phyloP scores from a whole-genome alignment of 37 sponge, comb jelly and placozoan species.

The Eunapius fragilis region DNA sequence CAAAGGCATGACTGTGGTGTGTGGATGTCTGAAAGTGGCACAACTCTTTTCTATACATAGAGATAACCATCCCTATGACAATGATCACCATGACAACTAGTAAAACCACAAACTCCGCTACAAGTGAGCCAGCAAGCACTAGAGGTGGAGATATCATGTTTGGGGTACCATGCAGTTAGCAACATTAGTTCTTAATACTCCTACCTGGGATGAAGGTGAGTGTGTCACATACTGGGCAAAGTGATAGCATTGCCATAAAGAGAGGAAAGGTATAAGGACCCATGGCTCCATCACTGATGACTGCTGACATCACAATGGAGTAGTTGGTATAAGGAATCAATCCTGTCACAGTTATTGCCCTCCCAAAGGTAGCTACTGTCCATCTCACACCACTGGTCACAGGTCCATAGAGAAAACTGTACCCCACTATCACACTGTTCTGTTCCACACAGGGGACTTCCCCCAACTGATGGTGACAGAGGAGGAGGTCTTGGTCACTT shows the following conservation, averaged over 20 bases:
- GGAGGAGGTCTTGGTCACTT: neutral
- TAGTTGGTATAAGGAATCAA: neutral
- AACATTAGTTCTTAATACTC: too few species aligned
- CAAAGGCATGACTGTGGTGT: too few species aligned
- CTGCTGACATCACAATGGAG: conserved; percentile 13
- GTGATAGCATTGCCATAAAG: neutral
- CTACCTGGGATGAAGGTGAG: too few species aligned
- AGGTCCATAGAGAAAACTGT: conserved; percentile 23
- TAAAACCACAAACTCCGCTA: too few species aligned
- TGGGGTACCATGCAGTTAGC: too few species aligned
- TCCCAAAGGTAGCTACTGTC: neutral
- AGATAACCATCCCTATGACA: too few species aligned
- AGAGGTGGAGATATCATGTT: too few species aligned
- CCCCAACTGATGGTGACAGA: conserved; percentile 26
- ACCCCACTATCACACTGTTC: conserved; percentile 35
- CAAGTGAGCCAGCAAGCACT: too few species aligned
- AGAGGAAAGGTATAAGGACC: conserved; percentile 16
- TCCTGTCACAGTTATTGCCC: neutral
- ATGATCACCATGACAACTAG: too few species aligned
- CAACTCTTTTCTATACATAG: too few species aligned
- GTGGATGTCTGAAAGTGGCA: too few species aligned
- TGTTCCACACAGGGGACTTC: conserved; percentile 18
- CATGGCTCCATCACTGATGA: neutral
- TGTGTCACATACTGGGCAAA: neutral
- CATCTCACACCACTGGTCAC: neutral